Evolutionary conservation across 2,797 vertebrate species (phyloP).

Genomic region (Myoxocephalus aenaeus): DNA sequence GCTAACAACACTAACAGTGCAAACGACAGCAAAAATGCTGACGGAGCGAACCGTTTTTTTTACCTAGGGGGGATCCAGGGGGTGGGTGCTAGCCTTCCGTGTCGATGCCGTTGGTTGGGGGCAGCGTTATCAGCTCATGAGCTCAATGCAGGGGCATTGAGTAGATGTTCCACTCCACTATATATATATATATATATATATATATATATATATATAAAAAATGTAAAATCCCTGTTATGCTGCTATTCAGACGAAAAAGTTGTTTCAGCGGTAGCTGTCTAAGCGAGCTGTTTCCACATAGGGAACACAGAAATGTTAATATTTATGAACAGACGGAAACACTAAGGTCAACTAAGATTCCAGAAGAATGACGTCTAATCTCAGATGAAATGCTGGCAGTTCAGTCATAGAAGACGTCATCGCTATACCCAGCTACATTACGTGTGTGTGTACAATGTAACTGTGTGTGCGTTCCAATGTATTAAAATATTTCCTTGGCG

Average conservation of each 20-base stretch:
- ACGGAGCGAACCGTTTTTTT: too few relatives aligned
- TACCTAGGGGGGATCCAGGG: too few relatives aligned
- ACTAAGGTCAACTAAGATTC: background rate
- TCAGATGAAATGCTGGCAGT: constrained; percentile 30
- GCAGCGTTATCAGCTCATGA: too few relatives aligned
- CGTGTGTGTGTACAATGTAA: constrained; percentile 17
- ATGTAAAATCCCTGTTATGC: background rate
- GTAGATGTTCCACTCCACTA: too few relatives aligned
- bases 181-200: too few relatives aligned
- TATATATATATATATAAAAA: too few relatives aligned
- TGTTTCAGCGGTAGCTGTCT: background rate
- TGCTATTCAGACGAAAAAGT: background rate
- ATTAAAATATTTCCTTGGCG: constrained; percentile 55
- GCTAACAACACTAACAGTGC: too few relatives aligned
- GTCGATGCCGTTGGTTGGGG: too few relatives aligned
- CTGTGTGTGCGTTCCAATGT: constrained; percentile 34
- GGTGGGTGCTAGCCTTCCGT: too few relatives aligned
- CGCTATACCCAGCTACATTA: background rate
- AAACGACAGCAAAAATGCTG: too few relatives aligned
- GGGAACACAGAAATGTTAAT: background rate
- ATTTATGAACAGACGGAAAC: background rate
- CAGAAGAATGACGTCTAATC: constrained; percentile 1
- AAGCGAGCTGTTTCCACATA: background rate
- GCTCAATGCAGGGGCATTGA: too few relatives aligned
- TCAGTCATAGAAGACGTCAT: background rate